Evolutionary conservation across 1,140 invertebrate species (phyloP).

Genomic region (Drosophila truncata): DNA sequence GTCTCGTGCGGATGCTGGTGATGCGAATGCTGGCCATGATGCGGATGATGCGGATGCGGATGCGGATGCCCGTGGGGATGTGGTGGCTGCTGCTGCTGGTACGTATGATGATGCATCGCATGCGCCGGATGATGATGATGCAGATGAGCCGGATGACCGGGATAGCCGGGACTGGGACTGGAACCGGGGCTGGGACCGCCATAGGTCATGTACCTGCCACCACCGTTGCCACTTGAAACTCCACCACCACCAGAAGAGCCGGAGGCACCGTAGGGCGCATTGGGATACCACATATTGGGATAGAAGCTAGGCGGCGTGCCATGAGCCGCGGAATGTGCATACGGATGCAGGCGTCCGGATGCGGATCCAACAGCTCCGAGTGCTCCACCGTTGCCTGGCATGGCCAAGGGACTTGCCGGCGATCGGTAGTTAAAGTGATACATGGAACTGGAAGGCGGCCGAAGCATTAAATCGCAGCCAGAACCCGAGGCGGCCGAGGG

Average conservation of each 20-base stretch:
- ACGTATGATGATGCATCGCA: constrained; percentile 34
- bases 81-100: constrained; percentile 37
- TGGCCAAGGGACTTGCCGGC: constrained; percentile 28
- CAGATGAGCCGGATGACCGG: constrained; percentile 21
- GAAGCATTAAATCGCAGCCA: constrained; percentile 64
- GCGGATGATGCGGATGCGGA: constrained; percentile 36
- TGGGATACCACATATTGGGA: constrained; percentile 83
- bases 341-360: constrained; percentile 42
- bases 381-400: not conserved
- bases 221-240: constrained; percentile 13
- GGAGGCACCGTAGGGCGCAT: constrained; percentile 64
- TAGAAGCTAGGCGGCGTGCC: constrained; percentile 51
- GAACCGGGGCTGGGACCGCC: constrained; percentile 9
- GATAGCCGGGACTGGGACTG: constrained; percentile 16
- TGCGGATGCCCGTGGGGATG: constrained; percentile 43
- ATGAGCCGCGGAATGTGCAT: constrained; percentile 63
- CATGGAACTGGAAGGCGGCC: constrained; percentile 63
- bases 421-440: constrained; percentile 68
- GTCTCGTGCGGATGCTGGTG: constrained; percentile 73
- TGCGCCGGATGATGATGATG: constrained; percentile 18
- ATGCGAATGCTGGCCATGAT: constrained; percentile 45
- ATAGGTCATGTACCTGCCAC: constrained; percentile 31
- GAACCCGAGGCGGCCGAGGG: constrained; percentile 42
- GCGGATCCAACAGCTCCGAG: not conserved
- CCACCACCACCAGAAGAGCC: constrained; percentile 28